A percentile compares a stretch with the other conserved stretches of the same genome.
Conservation (phyloP, 2,888 invertebrate genomes). For the Proisotoma minuta region DNA sequence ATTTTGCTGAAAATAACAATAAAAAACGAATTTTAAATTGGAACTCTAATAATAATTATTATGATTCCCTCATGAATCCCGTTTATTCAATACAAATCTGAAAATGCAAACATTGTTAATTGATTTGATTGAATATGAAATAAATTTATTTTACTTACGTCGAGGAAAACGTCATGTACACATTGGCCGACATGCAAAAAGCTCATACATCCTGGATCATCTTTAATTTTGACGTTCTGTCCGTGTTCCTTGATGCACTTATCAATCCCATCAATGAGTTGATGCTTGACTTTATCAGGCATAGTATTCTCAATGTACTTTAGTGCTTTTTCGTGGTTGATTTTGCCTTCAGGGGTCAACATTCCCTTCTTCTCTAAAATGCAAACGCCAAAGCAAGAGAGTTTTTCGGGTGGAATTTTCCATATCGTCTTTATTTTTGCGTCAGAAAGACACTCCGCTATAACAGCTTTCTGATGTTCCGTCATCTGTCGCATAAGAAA, state of each 20-base stretch:
- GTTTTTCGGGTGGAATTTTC: slow-evolving; percentile 38
- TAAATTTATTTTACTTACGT: slow-evolving; percentile 23
- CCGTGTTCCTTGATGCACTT: slow-evolving; percentile 44
- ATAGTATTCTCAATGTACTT: slow-evolving; percentile 38
- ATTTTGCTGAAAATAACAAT: not conserved
- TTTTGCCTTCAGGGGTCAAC: slow-evolving; percentile 41
- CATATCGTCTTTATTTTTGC: slow-evolving; percentile 36
- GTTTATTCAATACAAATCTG: not conserved
- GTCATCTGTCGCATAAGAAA: too few relatives aligned
- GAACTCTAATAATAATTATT: too few relatives aligned
- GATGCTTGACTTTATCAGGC: slow-evolving; percentile 37
- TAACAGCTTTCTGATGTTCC: slow-evolving; percentile 32
- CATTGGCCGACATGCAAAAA: slow-evolving; percentile 39
- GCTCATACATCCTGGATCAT: slow-evolving; percentile 30
- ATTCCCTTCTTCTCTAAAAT: slow-evolving; percentile 38
- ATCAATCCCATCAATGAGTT: slow-evolving; percentile 37
- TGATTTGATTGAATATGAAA: not conserved
- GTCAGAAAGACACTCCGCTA: slow-evolving; percentile 32
- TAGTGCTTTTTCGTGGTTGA: slow-evolving; percentile 39
- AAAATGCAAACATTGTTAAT: not conserved
- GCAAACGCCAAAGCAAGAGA: slow-evolving; percentile 40
- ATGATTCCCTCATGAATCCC: too few relatives aligned
- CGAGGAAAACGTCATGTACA: slow-evolving; percentile 38
- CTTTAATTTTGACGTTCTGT: slow-evolving; percentile 19
- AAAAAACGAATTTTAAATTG: not conserved